Evolutionary conservation across 1,140 invertebrate species (phyloP).

Genomic region (Megalopta genalis): DNA sequence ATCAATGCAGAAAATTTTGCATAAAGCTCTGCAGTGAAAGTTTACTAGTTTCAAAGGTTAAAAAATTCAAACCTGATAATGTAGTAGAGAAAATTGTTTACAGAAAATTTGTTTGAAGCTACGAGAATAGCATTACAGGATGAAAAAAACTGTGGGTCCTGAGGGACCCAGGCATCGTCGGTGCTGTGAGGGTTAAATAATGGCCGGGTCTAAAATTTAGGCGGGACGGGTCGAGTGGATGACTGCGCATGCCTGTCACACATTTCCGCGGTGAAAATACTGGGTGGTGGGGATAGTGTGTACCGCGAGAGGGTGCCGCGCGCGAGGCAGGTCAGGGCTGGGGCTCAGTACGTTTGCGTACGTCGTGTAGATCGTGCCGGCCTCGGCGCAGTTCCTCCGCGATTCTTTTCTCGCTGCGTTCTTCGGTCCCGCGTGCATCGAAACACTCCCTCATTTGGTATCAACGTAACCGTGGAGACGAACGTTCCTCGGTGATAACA

Average conservation of each 20-base stretch:
- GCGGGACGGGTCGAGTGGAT: conserved; percentile 37
- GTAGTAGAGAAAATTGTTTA: not conserved
- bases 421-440: conserved; percentile 23
- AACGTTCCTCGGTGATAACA: conserved; percentile 18
- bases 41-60: too few species aligned
- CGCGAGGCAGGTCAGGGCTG: conserved; percentile 71
- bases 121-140: too few species aligned
- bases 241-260: conserved; percentile 21
- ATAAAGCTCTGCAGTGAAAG: too few species aligned
- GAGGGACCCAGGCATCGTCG: too few species aligned
- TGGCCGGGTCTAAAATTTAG: conserved; percentile 38
- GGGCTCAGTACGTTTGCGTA: conserved; percentile 64
- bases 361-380: conserved; percentile 28
- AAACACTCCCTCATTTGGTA: not conserved
- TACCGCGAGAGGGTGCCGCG: conserved; percentile 58
- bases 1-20: too few species aligned
- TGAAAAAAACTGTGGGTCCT: too few species aligned
- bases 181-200: not conserved
- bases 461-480: not conserved
- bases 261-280: conserved; percentile 3
- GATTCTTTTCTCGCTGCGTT: conserved; percentile 9
- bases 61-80: not conserved
- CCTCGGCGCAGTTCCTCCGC: conserved; percentile 7
- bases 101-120: too few species aligned
- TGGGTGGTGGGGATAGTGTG: conserved; percentile 43